phyloP scores from a whole-genome alignment of 2,797 vertebrate genomes.

The Muscicapa striata region DNA sequence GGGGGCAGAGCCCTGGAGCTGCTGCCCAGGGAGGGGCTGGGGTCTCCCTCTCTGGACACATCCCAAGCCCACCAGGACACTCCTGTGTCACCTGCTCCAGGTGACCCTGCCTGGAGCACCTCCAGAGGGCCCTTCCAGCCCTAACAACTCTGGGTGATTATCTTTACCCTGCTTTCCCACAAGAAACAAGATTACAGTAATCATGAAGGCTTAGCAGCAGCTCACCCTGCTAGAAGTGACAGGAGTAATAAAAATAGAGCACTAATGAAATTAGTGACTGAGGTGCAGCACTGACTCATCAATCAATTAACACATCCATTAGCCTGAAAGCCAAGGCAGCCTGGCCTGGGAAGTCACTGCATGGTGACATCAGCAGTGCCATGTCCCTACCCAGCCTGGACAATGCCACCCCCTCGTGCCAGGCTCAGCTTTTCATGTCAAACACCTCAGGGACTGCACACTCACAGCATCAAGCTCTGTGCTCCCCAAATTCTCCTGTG shows the following conservation, averaged over 20 bases:
- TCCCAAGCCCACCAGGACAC: not conserved
- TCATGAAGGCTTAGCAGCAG: not conserved
- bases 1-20: not conserved
- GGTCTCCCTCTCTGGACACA: not conserved
- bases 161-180: not conserved
- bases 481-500: rapidly evolving
- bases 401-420: not conserved
- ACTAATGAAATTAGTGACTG: not conserved
- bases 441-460: rapidly evolving
- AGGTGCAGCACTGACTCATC: not conserved
- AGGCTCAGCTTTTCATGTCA: too few species aligned
- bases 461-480: rapidly evolving
- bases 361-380: not conserved
- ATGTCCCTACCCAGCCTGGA: not conserved
- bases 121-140: not conserved
- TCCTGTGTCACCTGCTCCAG: not conserved
- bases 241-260: not conserved
- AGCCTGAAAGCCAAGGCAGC: not conserved
- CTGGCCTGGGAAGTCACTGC: not conserved
- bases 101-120: not conserved
- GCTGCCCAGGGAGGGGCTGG: not conserved
- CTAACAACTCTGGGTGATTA: not conserved
- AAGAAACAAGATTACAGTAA: not conserved
- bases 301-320: not conserved
- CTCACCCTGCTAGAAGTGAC: not conserved